Evolutionary conservation across 2,888 invertebrate genomes (phyloP).

Genomic region (Apotomis capreana): DNA sequence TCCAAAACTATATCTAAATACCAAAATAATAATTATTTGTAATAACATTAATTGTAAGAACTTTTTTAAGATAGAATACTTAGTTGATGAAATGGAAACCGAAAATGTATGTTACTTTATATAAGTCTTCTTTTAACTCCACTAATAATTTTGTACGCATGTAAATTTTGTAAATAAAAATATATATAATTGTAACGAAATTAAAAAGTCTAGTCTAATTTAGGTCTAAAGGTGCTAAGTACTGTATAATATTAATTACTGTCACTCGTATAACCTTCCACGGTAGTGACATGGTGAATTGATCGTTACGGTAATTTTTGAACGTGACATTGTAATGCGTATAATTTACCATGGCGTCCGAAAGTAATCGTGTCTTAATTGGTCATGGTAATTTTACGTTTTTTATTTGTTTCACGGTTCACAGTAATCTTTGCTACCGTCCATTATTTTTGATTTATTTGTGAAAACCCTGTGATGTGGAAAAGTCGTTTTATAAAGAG

Average conservation of each 20-base stretch:
- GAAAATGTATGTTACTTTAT: neutral
- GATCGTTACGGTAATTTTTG: neutral
- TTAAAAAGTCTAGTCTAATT: constrained; percentile 79
- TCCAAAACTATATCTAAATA: neutral
- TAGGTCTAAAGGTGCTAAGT: constrained; percentile 82
- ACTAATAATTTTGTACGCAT: constrained; percentile 36
- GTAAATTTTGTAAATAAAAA: constrained; percentile 63
- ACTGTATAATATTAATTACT: constrained; percentile 67
- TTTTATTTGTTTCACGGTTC: neutral
- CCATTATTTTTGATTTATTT: constrained; percentile 3
- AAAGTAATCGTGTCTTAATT: neutral
- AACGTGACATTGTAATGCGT: neutral
- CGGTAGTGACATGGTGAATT: constrained; percentile 14
- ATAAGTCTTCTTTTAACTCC: constrained; percentile 21
- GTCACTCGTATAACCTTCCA: constrained; percentile 9
- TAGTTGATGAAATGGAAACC: neutral
- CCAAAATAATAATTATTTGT: constrained; percentile 10
- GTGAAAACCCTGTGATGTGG: neutral
- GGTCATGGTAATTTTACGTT: constrained; percentile 1
- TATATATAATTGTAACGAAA: constrained; percentile 62
- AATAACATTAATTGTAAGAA: neutral
- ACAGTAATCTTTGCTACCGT: constrained; percentile 9
- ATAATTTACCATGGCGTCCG: neutral
- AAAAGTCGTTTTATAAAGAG: too few species aligned
- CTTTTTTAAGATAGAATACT: neutral